Conservation (phyloP, 2,113 vertebrate genomes). For the Furnarius figulus region DNA sequence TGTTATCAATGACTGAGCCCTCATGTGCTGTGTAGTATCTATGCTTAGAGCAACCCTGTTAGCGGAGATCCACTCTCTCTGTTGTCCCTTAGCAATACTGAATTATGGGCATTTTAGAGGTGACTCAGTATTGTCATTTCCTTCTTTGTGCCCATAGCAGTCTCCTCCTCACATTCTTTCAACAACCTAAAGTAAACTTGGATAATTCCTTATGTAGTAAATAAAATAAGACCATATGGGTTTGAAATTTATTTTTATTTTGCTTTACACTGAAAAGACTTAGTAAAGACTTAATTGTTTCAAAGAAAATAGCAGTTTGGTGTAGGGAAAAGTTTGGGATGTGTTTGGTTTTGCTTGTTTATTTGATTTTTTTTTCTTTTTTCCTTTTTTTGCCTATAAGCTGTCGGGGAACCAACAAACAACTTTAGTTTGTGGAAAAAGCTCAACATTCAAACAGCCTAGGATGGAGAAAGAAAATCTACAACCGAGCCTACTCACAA, state of each 20-base stretch:
- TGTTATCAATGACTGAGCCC: not conserved
- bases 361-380: not conserved
- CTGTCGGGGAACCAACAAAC: too few species aligned
- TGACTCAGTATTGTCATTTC: not conserved
- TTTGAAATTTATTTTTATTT: not conserved
- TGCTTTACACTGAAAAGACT: not conserved
- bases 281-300: not conserved
- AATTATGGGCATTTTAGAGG: not conserved
- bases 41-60: not conserved
- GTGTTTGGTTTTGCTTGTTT: not conserved
- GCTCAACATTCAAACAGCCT: too few species aligned
- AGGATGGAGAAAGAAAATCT: too few species aligned
- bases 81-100: not conserved
- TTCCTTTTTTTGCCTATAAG: not conserved
- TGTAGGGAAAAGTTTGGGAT: not conserved
- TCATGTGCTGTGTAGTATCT: not conserved
- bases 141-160: not conserved
- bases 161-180: not conserved
- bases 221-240: not conserved
- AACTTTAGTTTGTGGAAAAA: too few species aligned
- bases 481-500: too few species aligned
- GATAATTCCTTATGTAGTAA: not conserved
- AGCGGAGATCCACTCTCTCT: not conserved
- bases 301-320: not conserved
- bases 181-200: not conserved